Conservation (phyloP, 1,140 invertebrate genomes). For the Cyphomyrmex costatus region DNA sequence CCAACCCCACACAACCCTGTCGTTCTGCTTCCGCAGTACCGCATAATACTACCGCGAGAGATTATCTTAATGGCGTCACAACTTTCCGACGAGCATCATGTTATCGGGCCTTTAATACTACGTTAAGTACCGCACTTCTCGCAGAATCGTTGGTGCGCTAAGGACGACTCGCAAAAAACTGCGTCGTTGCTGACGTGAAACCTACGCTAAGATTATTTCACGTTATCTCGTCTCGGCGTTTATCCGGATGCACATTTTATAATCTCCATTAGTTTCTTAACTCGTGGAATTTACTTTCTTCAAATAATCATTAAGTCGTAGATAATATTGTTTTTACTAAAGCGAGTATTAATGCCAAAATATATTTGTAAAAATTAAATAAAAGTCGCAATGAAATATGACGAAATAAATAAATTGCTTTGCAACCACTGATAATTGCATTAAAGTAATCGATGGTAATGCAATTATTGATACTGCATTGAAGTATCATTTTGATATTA, state of each 20-base stretch:
- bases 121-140: constrained; percentile 63
- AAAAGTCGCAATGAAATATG: neutral
- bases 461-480: neutral
- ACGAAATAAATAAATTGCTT: constrained; percentile 19
- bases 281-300: constrained; percentile 32
- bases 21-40: constrained; percentile 48
- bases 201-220: constrained; percentile 52
- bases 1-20: constrained; percentile 14
- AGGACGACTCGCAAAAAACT: constrained; percentile 46
- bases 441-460: neutral
- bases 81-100: constrained; percentile 73
- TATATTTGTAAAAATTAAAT: constrained; percentile 21
- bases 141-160: constrained; percentile 39
- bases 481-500: neutral
- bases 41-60: constrained; percentile 64
- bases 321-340: constrained; percentile 3
- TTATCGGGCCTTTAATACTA: constrained; percentile 70
- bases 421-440: neutral
- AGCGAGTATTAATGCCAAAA: neutral
- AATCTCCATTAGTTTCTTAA: constrained; percentile 41
- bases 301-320: constrained; percentile 25
- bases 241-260: constrained; percentile 47
- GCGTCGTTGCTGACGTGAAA: constrained; percentile 44
- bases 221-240: constrained; percentile 35
- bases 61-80: constrained; percentile 80